Evolutionary conservation across 1,140 invertebrate genomes (phyloP).

Genomic region (Eupristina koningsbergeri): DNA sequence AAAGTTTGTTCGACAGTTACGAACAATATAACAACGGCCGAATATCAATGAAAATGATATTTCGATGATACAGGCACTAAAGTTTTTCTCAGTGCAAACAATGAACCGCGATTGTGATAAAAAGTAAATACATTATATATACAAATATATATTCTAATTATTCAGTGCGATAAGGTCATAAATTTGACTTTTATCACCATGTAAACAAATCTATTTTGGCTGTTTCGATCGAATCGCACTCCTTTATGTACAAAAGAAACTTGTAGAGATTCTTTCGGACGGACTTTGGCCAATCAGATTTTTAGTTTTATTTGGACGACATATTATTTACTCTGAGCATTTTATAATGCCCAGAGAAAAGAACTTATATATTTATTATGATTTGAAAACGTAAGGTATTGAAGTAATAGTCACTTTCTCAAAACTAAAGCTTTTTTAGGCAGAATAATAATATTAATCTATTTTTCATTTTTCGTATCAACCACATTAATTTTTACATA

Average conservation of each 20-base stretch:
- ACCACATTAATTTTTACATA: constrained; percentile 10
- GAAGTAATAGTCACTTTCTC: constrained; percentile 47
- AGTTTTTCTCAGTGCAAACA: constrained; percentile 47
- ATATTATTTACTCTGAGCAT: constrained; percentile 51
- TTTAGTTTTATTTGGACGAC: constrained; percentile 53
- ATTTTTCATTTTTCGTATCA: constrained; percentile 39
- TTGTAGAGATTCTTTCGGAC: constrained; percentile 67
- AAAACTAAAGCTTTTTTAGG: constrained; percentile 55
- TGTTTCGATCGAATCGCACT: constrained; percentile 45
- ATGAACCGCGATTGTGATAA: constrained; percentile 46
- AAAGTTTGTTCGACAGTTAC: constrained; percentile 30
- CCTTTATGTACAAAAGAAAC: constrained; percentile 51
- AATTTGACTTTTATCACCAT: constrained; percentile 49
- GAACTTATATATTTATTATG: constrained; percentile 59
- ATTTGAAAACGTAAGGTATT: constrained; percentile 35
- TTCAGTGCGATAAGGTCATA: constrained; percentile 47
- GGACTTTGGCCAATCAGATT: constrained; percentile 68
- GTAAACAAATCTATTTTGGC: constrained; percentile 39
- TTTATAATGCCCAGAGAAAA: constrained; percentile 57
- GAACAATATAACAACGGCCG: constrained; percentile 50
- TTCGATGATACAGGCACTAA: constrained; percentile 51
- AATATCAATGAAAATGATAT: constrained; percentile 47
- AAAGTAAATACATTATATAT: constrained; percentile 49
- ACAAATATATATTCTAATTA: constrained; percentile 47
- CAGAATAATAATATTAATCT: constrained; percentile 56